Conservation (phyloP, 2,113 vertebrate genomes). For the Rattus norvegicus region DNA sequence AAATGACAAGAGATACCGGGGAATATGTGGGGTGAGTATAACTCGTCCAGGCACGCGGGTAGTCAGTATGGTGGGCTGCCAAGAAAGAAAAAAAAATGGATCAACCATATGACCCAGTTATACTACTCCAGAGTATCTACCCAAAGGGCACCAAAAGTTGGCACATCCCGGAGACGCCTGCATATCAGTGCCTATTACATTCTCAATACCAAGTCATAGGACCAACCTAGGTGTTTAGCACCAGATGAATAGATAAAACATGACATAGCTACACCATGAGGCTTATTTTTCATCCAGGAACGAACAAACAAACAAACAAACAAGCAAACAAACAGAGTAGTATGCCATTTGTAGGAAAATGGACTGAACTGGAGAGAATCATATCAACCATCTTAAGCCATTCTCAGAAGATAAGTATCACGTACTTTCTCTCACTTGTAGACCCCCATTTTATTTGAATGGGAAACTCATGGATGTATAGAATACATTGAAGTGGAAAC, state of each 20-base stretch:
- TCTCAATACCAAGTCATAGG: background rate
- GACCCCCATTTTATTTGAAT: background rate
- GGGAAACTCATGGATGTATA: background rate
- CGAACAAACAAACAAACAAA: too few species aligned
- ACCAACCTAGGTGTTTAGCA: background rate
- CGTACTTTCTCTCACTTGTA: background rate
- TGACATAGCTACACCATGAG: background rate
- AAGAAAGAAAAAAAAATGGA: background rate
- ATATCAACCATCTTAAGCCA: background rate
- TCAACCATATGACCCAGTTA: too few species aligned
- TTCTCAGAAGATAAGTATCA: background rate
- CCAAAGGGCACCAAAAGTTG: background rate
- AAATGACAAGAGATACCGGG: background rate
- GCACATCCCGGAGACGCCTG: background rate
- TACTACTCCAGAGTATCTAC: background rate
- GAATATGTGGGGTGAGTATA: background rate
- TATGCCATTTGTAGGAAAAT: background rate
- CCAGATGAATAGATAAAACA: background rate
- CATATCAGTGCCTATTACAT: background rate
- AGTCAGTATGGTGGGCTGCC: background rate
- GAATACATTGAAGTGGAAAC: background rate
- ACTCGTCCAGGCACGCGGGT: background rate
- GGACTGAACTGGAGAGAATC: background rate
- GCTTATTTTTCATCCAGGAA: background rate
- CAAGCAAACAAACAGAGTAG: too few species aligned